Percentiles rank a stretch among this genome's conserved stretches.
Conservation (phyloP, 2,797 vertebrate genomes). For the Echiichthys vipera region DNA sequence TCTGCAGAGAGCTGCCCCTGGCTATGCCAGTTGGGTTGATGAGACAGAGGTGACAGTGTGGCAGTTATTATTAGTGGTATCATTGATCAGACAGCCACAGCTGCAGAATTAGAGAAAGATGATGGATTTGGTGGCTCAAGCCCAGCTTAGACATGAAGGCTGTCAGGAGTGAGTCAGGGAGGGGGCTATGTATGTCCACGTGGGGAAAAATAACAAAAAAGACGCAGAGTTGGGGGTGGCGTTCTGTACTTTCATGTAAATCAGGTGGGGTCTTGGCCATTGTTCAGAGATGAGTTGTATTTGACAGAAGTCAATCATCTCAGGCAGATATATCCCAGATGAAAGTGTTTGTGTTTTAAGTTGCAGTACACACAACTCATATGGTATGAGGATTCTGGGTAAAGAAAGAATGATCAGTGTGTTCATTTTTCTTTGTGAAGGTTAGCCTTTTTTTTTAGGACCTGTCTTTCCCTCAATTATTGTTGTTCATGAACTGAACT, state of each 20-base stretch:
- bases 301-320: conserved; percentile 59
- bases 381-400: background rate
- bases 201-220: conserved; percentile 5
- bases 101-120: conserved; percentile 73
- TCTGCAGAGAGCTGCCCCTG: conserved; percentile 82
- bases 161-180: conserved; percentile 59
- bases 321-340: conserved; percentile 33
- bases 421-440: conserved; percentile 19
- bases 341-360: conserved; percentile 40
- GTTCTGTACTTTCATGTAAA: conserved; percentile 54
- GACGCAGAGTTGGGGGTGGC: conserved; percentile 3
- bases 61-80: conserved; percentile 88
- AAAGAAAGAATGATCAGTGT: conserved; percentile 10
- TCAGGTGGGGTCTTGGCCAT: conserved; percentile 41
- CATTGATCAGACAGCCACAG: conserved; percentile 84
- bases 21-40: conserved; percentile 77
- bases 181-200: conserved; percentile 20
- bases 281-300: conserved; percentile 46
- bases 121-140: conserved; percentile 79
- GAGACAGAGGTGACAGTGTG: conserved; percentile 82
- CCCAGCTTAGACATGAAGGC: conserved; percentile 68
- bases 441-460: conserved; percentile 27
- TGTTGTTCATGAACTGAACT: conserved; percentile 8
- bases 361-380: conserved; percentile 24
- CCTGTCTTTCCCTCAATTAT: conserved; percentile 12